A percentile compares a stretch with the other conserved stretches of the same genome.
Conservation (phyloP, 1,140 invertebrate genomes). For the Drosophila ambigua region DNA sequence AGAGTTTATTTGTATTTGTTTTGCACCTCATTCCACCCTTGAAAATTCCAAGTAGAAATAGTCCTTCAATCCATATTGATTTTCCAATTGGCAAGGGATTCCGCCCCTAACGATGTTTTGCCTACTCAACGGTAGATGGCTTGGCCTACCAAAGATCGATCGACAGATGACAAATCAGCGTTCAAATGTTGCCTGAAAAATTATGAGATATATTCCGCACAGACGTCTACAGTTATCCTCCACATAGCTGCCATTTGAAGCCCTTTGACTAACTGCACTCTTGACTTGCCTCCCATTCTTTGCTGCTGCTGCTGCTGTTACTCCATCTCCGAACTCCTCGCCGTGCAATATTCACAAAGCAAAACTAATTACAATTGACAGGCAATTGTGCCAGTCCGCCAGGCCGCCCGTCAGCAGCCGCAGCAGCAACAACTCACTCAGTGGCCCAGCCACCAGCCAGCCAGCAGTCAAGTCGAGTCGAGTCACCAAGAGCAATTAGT, state of each 20-base stretch:
- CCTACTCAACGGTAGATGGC: conserved; percentile 39
- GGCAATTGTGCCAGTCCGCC: conserved; percentile 69
- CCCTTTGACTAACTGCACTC: conserved; percentile 44
- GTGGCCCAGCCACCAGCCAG: conserved; percentile 1
- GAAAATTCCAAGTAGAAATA: conserved; percentile 7
- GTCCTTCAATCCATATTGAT: background rate
- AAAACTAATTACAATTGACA: conserved; percentile 83
- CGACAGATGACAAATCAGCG: no score
- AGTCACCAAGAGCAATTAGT: conserved; percentile 72
- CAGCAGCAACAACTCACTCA: conserved; percentile 29
- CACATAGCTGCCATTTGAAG: conserved; percentile 6
- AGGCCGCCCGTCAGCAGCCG: conserved; percentile 21
- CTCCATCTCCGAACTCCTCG: background rate
- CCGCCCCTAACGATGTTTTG: conserved; percentile 4
- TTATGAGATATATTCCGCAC: background rate
- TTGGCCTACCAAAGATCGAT: background rate
- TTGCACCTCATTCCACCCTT: background rate
- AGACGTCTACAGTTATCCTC: background rate
- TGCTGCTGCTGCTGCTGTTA: conserved; percentile 5
- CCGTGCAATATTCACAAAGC: conserved; percentile 62
- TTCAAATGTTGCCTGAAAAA: background rate
- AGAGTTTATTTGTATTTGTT: background rate
- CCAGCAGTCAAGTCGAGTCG: conserved; percentile 27
- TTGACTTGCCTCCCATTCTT: conserved; percentile 3
- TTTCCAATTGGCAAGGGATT: conserved; percentile 15